Evolutionary conservation across 2,797 vertebrate genomes (phyloP).

Genomic region (Morelia viridis): DNA sequence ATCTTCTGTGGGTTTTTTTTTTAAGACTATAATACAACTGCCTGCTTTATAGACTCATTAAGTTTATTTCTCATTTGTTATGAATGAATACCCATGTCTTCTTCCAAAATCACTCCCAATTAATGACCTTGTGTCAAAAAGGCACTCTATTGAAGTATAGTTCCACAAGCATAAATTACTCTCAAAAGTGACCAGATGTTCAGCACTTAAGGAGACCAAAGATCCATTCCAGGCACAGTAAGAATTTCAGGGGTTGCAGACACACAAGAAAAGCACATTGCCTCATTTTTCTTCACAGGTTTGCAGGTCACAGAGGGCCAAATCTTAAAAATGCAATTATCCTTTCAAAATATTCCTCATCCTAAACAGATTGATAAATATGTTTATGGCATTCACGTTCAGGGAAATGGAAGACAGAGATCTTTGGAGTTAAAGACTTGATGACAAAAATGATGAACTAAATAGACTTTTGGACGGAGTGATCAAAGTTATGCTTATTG

Average conservation of each 20-base stretch:
- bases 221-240: not conserved
- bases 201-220: not conserved
- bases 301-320: not conserved
- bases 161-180: constrained; percentile 58
- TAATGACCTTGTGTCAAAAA: constrained; percentile 1
- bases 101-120: not conserved
- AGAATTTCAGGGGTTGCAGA: not conserved
- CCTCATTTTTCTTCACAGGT: not conserved
- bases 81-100: constrained; percentile 8
- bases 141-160: constrained; percentile 1
- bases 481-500: not conserved
- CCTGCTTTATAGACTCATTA: not conserved
- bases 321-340: not conserved
- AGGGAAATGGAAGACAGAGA: not conserved
- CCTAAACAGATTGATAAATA: not conserved
- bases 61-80: constrained; percentile 4
- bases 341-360: not conserved
- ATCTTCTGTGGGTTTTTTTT: not conserved
- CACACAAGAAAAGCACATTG: not conserved
- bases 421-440: not conserved
- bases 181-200: constrained; percentile 31
- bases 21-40: not conserved
- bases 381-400: not conserved
- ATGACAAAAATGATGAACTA: not conserved
- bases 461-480: not conserved